phyloP scores from a whole-genome alignment of 2,797 vertebrate genomes.

The Nannoperca obscura region DNA sequence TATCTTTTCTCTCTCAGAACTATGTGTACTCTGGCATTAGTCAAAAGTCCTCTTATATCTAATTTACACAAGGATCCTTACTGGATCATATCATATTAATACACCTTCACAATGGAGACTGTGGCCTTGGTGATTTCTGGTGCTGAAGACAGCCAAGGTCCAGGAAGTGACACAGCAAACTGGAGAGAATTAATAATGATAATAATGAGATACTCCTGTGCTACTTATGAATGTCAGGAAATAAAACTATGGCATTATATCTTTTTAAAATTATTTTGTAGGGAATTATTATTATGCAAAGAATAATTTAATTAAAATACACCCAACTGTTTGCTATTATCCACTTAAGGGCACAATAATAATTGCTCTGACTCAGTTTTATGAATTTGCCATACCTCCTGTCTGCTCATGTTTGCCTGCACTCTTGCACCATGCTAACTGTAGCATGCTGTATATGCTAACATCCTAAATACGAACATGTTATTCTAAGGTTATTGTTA shows the following conservation, averaged over 20 bases:
- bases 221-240: background rate
- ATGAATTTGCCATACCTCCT: no score
- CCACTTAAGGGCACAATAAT: no score
- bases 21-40: conserved; percentile 13
- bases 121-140: background rate
- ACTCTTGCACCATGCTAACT: no score
- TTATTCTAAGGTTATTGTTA: no score
- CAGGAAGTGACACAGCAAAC: background rate
- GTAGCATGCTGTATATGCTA: no score
- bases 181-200: background rate
- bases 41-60: conserved; percentile 11
- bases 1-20: conserved; percentile 26
- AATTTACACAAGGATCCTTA: conserved; percentile 1
- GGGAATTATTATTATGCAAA: background rate
- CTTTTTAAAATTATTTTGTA: background rate
- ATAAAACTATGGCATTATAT: background rate
- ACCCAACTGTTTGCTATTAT: no score
- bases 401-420: no score
- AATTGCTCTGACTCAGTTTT: no score
- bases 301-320: no score
- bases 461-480: background rate
- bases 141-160: background rate
- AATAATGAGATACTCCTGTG: background rate
- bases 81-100: background rate
- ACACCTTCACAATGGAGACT: background rate